phyloP scores from a whole-genome alignment of 35 echinoderm and acorn worm genomes.

The Patiria miniata region DNA sequence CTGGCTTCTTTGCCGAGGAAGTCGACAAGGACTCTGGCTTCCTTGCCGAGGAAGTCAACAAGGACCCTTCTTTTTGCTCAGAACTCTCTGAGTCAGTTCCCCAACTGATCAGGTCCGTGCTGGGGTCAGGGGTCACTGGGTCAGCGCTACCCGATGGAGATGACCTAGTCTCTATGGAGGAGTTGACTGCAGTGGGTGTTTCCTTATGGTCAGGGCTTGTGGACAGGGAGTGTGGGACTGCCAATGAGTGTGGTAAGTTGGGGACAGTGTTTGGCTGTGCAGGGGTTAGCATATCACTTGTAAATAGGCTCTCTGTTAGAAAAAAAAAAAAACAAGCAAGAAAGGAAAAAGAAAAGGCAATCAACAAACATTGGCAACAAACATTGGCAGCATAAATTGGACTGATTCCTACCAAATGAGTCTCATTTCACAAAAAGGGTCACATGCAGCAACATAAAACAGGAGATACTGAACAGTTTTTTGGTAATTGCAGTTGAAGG shows the following conservation, averaged over 20 bases:
- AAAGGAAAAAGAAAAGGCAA: not conserved
- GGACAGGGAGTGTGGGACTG: too few species aligned
- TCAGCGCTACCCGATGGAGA: not conserved
- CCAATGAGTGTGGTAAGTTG: too few species aligned
- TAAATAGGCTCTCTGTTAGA: slow-evolving; percentile 26
- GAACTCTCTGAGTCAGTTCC: not conserved
- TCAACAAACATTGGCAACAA: not conserved
- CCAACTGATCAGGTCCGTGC: not conserved
- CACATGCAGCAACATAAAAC: too few species aligned
- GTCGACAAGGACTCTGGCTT: not conserved
- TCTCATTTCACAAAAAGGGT: too few species aligned
- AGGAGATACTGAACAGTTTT: too few species aligned
- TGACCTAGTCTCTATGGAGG: not conserved
- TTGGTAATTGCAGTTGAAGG: too few species aligned
- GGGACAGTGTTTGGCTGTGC: not conserved
- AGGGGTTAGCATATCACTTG: slow-evolving; percentile 5
- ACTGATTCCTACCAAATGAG: too few species aligned
- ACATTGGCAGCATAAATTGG: too few species aligned
- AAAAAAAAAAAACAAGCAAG: not conserved
- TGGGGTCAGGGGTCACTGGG: not conserved
- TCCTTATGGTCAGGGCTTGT: not conserved
- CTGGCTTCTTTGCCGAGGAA: not conserved
- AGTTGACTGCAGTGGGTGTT: not conserved
- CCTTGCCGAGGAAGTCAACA: not conserved
- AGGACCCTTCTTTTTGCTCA: not conserved